Base-by-base conservation (phyloP, 2,888 invertebrate species). In the Andrena praecox region DNA sequence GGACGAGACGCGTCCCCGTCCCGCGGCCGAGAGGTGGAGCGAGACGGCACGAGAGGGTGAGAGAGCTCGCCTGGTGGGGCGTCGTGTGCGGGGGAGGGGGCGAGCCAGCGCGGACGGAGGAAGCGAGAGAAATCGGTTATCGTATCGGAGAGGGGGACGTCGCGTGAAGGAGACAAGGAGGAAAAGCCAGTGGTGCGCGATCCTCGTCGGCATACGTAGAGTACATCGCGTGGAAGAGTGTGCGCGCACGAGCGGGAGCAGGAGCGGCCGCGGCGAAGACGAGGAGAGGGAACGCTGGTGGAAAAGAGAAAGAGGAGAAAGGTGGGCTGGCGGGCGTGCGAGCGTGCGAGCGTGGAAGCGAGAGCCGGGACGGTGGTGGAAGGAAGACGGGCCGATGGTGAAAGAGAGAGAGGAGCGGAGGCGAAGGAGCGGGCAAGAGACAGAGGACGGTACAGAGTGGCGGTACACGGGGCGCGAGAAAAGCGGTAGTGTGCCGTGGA, bases 401-500 rank as follows among this genome's bases (percentile, higher is more conserved):
- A 71, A 78, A 89, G 89, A 94, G 87, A 87, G 87, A 89, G 93
- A 93, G 93, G 91, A 86, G 87, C 94, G 91, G 93, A 93, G 94
- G 93, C 93, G 94, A 91, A 86, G 82, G 86, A 89, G 89, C 80
- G 82, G 84, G 95, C 95, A 95, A 95, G 95, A 95, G 95, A 95
- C 95, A 95, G 95, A 95, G 95, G 91, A 94, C 94, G 94, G 94
- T 94, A 94, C 95, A 94, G 95, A 93, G 93, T 94, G 95, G 93
- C 94, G 95, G 95, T 95, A 95, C 94, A 93, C 93, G 93, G 93
- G 93, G 93, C 93, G 95, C 95, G 95, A 95, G 94, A 94, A 95
- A 95, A 96, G 96, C 95, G 95, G 95, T 95, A 95, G 96, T 95
- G 95, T 95, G 95, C 95, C 95, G 95, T 95, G 95, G 95, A 95